Percentiles rank a stretch among this genome's conserved stretches.
Conservation (phyloP, 2,797 vertebrate species). For the Streptopelia turtur region DNA sequence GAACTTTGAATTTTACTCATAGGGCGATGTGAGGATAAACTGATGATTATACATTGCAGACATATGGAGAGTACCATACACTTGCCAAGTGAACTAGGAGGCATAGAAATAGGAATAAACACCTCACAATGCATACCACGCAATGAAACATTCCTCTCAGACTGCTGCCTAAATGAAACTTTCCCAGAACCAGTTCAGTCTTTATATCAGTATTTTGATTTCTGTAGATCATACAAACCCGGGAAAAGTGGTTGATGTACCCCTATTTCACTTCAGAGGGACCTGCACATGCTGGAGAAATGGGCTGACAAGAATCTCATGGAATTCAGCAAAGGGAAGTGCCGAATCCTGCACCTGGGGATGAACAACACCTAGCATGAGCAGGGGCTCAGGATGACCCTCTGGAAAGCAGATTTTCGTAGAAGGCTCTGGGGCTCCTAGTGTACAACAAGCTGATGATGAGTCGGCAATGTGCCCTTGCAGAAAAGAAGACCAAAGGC, state of each 20-base stretch:
- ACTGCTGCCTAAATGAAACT: not conserved
- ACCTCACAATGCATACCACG: not conserved
- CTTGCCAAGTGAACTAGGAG: not conserved
- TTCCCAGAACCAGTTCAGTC: not conserved
- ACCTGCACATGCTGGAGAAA: not conserved
- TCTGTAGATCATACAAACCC: not conserved
- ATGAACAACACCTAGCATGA: not conserved
- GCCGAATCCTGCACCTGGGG: not conserved
- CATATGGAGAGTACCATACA: not conserved
- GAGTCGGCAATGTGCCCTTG: not conserved
- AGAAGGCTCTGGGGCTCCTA: not conserved
- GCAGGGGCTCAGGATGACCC: not conserved
- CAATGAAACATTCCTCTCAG: not conserved
- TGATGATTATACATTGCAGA: accelerated
- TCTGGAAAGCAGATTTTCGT: not conserved
- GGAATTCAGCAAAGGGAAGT: not conserved
- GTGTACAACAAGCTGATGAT: not conserved
- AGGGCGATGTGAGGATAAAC: not conserved
- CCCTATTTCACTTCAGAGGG: not conserved
- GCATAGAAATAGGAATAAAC: not conserved
- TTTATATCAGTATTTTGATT: not conserved
- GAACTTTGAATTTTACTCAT: not conserved
- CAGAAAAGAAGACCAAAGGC: not conserved
- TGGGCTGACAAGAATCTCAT: not conserved
- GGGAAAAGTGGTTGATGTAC: not conserved